Evolutionary conservation across 2,888 invertebrate genomes (phyloP).

Genomic region (Sturmia bella): DNA sequence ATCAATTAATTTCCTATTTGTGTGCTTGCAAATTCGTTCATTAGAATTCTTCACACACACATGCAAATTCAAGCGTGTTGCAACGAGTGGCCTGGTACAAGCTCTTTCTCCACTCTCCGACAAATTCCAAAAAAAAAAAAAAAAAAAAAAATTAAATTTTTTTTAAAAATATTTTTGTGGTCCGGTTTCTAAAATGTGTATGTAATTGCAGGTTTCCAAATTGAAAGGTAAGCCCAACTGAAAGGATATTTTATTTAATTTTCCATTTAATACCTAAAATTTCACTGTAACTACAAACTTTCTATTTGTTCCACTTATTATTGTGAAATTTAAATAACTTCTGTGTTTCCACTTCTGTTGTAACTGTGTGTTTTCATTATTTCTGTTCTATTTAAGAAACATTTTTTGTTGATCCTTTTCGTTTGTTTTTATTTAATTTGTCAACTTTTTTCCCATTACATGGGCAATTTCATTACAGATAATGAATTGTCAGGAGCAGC

Average conservation of each 20-base stretch:
- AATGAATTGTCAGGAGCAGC: slow-evolving; percentile 71
- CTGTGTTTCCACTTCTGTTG: slow-evolving; percentile 26
- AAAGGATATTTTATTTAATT: background rate
- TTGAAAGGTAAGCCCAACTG: slow-evolving; percentile 21
- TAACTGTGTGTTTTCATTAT: slow-evolving; percentile 13
- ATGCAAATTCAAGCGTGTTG: too few species aligned
- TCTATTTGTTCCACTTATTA: background rate
- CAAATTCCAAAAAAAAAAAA: too few species aligned
- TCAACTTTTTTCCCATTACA: slow-evolving; percentile 37
- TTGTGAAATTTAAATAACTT: slow-evolving; percentile 3
- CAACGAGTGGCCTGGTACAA: too few species aligned
- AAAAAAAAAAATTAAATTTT: too few species aligned
- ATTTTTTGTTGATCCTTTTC: slow-evolving; percentile 30
- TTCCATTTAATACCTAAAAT: slow-evolving; percentile 12
- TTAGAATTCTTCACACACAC: too few species aligned
- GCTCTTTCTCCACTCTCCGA: too few species aligned
- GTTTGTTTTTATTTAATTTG: slow-evolving; percentile 34
- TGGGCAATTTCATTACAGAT: slow-evolving; percentile 70
- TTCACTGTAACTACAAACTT: background rate
- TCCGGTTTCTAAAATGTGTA: too few species aligned
- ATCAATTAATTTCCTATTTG: too few species aligned
- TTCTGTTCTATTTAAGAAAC: slow-evolving; percentile 15
- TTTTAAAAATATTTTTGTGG: too few species aligned
- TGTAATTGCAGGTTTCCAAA: background rate
- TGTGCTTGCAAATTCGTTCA: too few species aligned